Percentiles rank a stretch among this genome's conserved stretches.
These are phyloP conservation scores for Notarius lentiginosus DNA, from an alignment of 2,113 vertebrate species.

Conservation along the genomic window DNA sequence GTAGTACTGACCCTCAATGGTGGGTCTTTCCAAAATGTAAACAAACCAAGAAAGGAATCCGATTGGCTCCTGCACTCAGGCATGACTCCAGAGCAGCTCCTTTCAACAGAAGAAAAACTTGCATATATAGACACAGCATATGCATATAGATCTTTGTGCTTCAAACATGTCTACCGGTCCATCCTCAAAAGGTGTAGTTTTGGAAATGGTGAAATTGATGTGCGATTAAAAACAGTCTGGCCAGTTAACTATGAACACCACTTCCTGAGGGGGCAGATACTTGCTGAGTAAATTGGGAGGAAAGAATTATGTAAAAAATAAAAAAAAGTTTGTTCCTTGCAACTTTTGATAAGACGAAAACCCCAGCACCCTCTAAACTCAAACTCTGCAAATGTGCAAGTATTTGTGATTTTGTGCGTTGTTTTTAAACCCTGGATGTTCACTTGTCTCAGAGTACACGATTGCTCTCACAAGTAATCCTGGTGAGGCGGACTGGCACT, in stretches of 20 bases:
- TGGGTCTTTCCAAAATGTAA: slow-evolving; percentile 45
- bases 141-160: not conserved
- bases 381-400: not conserved
- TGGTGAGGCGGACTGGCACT: slow-evolving; percentile 31
- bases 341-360: not conserved
- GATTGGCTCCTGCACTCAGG: slow-evolving; percentile 37
- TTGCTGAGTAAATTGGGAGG: not conserved
- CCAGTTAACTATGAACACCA: slow-evolving; percentile 7
- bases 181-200: not conserved
- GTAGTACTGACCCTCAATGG: slow-evolving; percentile 12
- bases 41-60: slow-evolving; percentile 47
- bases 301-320: not conserved
- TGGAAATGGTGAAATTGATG: not conserved
- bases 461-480: slow-evolving; percentile 22
- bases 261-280: not conserved
- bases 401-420: slow-evolving; percentile 1
- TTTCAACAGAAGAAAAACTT: not conserved
- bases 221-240: slow-evolving; percentile 27
- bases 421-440: slow-evolving; percentile 34
- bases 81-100: slow-evolving; percentile 25
- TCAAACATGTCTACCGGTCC: not conserved
- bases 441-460: not conserved
- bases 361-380: not conserved
- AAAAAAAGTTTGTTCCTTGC: not conserved
- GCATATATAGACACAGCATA: slow-evolving; percentile 10